Evolutionary conservation across 2,113 vertebrate species (phyloP), one percentile per base, ranked within the genome.

Genomic region (Leucopternis melanops): DNA sequence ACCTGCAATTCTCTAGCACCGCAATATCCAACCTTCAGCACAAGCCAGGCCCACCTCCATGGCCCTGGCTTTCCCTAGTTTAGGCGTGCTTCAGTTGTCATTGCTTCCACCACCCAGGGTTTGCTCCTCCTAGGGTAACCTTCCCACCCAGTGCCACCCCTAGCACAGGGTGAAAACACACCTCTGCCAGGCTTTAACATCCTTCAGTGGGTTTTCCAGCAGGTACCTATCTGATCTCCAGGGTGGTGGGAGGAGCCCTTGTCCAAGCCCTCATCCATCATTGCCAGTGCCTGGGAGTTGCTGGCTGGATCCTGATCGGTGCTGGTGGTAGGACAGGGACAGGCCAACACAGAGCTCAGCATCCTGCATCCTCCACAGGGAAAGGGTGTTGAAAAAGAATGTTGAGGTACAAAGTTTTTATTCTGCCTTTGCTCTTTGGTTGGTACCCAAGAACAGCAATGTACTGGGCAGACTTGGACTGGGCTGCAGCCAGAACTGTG

Each of bases 251-350:
- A 88, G 49, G 25, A 94, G n/a, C 6, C 34, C 38, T 70, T 27
- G 25, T 54, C 42, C 31, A 82, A 79, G 61, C 4, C 58, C 16
- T 25, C 0, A 0, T 57, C 67, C 45, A 40, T 67, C 36, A 9
- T 3, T 11, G 49, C 8, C 11, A 1, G 27, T 5, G 3, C n/a
- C 50, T 70, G 52, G 57, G 42, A 57, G 16, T 5, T 29, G 11
- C 50, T 82, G 50, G 8, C 21, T 58, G 55, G 36, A 70, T 73
- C 16, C 34, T 10, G 5, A 0, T 9, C 0, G 0, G 47, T 90
- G 40, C 67, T 52, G 50, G 15, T 14, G 13, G 9, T 44, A 31
- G 29, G 11, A 2, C 31, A 69, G 29, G 27, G 16, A 44, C 1
- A 8, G 13, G 8, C 20, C 32, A 84, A 36, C 10, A 2, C 2